A percentile compares a stretch with the other conserved stretches of the same genome.
Evolutionary conservation across 2,888 invertebrate species (phyloP).

Genomic region (Standfussiana lucernea): DNA sequence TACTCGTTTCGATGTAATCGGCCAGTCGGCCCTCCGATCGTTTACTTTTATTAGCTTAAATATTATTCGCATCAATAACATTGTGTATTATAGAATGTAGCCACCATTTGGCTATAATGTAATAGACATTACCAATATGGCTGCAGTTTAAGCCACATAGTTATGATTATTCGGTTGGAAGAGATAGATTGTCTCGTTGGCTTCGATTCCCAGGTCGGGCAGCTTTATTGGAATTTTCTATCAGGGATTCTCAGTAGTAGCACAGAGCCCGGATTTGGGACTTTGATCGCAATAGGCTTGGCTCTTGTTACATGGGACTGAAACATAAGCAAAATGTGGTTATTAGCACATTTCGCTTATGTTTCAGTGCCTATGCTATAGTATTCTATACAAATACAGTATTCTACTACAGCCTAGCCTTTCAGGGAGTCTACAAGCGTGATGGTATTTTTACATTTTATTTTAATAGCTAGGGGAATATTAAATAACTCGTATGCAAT

Average conservation of each 20-base stretch:
- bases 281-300: not conserved
- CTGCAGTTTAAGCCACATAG: not conserved
- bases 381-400: no score
- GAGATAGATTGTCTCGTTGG: not conserved
- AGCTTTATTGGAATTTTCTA: not conserved
- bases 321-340: not conserved
- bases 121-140: not conserved
- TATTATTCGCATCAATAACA: conserved; percentile 55
- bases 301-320: not conserved
- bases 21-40: conserved; percentile 47
- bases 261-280: not conserved
- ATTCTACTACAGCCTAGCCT: no score
- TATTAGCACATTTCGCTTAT: no score
- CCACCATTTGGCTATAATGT: conserved; percentile 2
- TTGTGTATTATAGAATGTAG: conserved; percentile 16
- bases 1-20: conserved; percentile 60
- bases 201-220: not conserved
- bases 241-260: not conserved
- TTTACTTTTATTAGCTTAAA: conserved; percentile 66
- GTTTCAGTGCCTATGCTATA: no score
- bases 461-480: conserved; percentile 8
- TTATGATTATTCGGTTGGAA: not conserved
- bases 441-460: not conserved
- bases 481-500: not conserved
- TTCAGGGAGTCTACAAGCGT: not conserved